A percentile compares a stretch with the other conserved stretches of the same genome.
These are phyloP conservation scores for Notospermus geniculatus DNA, from an alignment of 1,140 invertebrate species.

Conservation along the genomic window DNA sequence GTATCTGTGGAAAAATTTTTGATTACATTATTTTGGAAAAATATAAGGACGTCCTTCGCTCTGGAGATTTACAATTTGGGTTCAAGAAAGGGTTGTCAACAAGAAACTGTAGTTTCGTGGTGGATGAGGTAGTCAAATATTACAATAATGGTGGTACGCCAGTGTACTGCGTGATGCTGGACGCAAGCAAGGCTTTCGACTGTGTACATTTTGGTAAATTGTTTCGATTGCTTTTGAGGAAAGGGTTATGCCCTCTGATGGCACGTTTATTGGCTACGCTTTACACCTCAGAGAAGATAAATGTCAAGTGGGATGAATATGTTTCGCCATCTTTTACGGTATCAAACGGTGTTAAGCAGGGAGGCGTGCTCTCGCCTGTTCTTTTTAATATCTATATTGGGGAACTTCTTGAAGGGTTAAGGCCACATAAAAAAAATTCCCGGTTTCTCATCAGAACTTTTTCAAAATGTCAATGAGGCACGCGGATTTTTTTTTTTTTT, in stretches of 20 bases:
- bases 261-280: too few relatives aligned
- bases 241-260: background rate
- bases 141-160: background rate
- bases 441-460: too few relatives aligned
- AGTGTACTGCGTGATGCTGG: background rate
- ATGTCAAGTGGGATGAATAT: too few relatives aligned
- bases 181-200: conserved; percentile 6
- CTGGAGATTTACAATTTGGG: background rate
- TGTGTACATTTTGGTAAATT: background rate
- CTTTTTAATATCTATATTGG: too few relatives aligned
- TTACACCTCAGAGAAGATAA: too few relatives aligned
- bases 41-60: background rate
- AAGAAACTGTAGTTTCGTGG: background rate
- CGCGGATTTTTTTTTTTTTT: too few relatives aligned
- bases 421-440: too few relatives aligned
- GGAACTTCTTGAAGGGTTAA: too few relatives aligned
- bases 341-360: too few relatives aligned
- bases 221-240: conserved; percentile 41
- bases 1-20: background rate
- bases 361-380: too few relatives aligned
- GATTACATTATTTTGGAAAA: background rate
- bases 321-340: too few relatives aligned
- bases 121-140: conserved; percentile 5
- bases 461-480: too few relatives aligned
- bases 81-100: conserved; percentile 2